Evolutionary conservation across 2,113 vertebrate species (phyloP).

Genomic region (Stegostoma tigrinum): DNA sequence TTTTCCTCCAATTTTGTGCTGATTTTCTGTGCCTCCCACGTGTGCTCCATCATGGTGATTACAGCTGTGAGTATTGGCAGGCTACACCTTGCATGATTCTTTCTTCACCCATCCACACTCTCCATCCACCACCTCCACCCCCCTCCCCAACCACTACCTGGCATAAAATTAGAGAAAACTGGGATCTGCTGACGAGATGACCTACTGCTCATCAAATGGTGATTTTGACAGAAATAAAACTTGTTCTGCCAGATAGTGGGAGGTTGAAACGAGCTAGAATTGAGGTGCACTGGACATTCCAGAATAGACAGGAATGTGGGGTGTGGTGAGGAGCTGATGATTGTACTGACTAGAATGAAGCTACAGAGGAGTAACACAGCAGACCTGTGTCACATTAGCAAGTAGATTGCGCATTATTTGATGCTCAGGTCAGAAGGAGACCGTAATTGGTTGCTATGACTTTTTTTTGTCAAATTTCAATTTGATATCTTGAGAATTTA

Average conservation of each 20-base stretch:
- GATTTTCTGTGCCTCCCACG: neutral
- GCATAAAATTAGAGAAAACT: neutral
- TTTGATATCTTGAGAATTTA: neutral
- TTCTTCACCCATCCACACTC: neutral
- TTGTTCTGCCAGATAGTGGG: neutral
- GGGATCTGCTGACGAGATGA: neutral
- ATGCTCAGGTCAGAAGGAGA: neutral
- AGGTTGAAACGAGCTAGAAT: neutral
- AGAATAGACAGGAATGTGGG: neutral
- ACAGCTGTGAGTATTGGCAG: constrained; percentile 3
- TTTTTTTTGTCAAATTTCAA: neutral
- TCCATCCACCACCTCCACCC: neutral
- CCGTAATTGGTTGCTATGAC: neutral
- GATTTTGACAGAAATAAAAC: neutral
- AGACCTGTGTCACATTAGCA: neutral
- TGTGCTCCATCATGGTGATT: neutral
- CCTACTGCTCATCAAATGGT: neutral
- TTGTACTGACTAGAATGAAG: neutral
- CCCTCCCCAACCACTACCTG: neutral
- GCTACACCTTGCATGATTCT: neutral
- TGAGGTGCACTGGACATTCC: neutral
- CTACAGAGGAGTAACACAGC: neutral
- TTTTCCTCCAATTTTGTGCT: neutral
- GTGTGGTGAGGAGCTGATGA: neutral
- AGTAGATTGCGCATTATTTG: neutral